Conservation (phyloP, 2,888 invertebrate species). For the Ecdyonurus torrentis region DNA sequence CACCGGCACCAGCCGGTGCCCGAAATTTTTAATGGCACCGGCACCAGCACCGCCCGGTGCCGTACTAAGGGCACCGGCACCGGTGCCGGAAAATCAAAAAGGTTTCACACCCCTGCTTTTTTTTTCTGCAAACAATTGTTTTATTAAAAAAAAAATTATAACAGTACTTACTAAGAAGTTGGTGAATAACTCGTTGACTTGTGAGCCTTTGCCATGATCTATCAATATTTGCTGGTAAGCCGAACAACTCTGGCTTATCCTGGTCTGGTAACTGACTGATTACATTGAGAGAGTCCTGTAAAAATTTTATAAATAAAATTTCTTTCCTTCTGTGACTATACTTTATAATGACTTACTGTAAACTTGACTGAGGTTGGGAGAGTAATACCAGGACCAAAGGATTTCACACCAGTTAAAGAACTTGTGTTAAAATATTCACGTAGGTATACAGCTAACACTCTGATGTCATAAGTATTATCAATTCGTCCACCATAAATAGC, state of each 20-base stretch:
- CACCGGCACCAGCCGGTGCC: no score
- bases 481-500: constrained; percentile 77
- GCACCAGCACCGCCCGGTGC: no score
- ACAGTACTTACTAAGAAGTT: constrained; percentile 35
- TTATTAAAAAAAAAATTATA: constrained; percentile 7
- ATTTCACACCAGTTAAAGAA: constrained; percentile 38
- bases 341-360: constrained; percentile 24
- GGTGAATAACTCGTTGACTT: constrained; percentile 37
- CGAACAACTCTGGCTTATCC: constrained; percentile 61
- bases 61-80: no score
- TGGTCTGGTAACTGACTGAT: constrained; percentile 50
- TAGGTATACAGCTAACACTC: constrained; percentile 49
- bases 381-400: constrained; percentile 32
- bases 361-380: constrained; percentile 36
- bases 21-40: no score
- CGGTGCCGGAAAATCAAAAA: no score
- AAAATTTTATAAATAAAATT: constrained; percentile 11
- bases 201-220: constrained; percentile 63
- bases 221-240: constrained; percentile 74
- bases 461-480: constrained; percentile 57
- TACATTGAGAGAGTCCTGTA: constrained; percentile 45
- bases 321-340: constrained; percentile 3
- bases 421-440: constrained; percentile 39
- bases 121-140: no score
- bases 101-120: no score